These are phyloP conservation scores for Lutjanus campechanus DNA, from an alignment of 2,797 vertebrate species.

Conservation along the genomic window DNA sequence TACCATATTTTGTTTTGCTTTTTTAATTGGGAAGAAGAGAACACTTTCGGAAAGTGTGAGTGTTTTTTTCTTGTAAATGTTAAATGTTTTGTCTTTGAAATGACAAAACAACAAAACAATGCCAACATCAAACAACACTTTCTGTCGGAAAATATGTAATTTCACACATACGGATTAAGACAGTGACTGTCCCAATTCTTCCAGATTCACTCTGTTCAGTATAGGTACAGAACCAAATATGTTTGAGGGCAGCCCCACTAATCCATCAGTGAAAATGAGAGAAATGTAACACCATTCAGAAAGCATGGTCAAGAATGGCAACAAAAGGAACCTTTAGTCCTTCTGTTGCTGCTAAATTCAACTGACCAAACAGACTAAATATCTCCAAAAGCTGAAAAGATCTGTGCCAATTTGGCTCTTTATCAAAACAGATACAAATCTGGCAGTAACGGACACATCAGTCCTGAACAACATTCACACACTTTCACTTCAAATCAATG, in stretches of 20 bases:
- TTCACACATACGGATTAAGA: constrained; percentile 29
- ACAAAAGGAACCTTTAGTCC: background rate
- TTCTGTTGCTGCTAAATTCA: constrained; percentile 3
- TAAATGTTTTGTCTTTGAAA: constrained; percentile 65
- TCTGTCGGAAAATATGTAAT: constrained; percentile 21
- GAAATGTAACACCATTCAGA: constrained; percentile 7
- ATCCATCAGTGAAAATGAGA: constrained; percentile 9
- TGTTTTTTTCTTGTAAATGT: constrained; percentile 34
- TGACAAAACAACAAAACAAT: too few relatives aligned
- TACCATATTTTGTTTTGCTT: constrained; percentile 49
- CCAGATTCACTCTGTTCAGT: constrained; percentile 31
- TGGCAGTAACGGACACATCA: background rate
- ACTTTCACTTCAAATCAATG: background rate
- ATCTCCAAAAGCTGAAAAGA: background rate
- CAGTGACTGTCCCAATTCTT: background rate
- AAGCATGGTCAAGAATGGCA: constrained; percentile 3
- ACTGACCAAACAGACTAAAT: background rate
- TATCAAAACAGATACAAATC: background rate
- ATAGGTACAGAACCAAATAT: constrained; percentile 9
- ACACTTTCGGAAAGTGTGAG: constrained; percentile 36
- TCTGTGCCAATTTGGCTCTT: background rate
- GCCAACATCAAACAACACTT: constrained; percentile 61
- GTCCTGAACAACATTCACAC: background rate
- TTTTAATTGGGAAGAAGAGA: constrained; percentile 59
- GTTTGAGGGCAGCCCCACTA: constrained; percentile 16